Base-by-base conservation (phyloP, 2,797 vertebrate species). In the Euthynnus affinis region DNA sequence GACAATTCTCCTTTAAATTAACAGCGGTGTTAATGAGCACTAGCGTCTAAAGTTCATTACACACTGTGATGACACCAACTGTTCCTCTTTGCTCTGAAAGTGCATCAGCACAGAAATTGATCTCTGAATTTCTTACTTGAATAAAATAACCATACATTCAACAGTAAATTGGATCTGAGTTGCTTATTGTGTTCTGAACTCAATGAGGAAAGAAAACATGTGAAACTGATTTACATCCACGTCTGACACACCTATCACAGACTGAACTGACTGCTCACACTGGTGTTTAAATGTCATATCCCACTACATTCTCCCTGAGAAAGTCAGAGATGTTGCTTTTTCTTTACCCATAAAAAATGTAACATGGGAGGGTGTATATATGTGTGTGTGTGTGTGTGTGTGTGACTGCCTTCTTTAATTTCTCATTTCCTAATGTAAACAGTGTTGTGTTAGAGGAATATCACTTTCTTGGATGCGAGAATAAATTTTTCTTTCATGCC, bases 351-450 rank as follows among this genome's bases (percentile, higher is more conserved):
- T 84, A 82, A 57, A 57, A 70, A 69, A 76, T 42, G 65, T 64
- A 81, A 74, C 57, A 71, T 52, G 27, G 63, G 18, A 22, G 48
- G 55, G n/a, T n/a, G n/a, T n/a, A n/a, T n/a, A n/a, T n/a, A n/a
- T 77, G 83, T 71, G 65, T 73, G 76, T 76, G 70, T 5, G 6
- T 9, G 68, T 66, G 82, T 68, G 70, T 71, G 69, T 76, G 69
- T 74, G 76, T 81, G 86, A 88, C 90, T 87, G 86, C 84, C 78
- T 89, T 83, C 87, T 91, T 92, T 93, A 86, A 88, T 90, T 93
- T 91, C 83, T 89, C 87, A 92, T 87, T 88, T 88, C 83, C 82
- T 87, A 84, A 84, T 89, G 89, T 92, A 91, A 94, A 92, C 88
- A 92, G 68, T 64, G 80, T 78, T 85, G 85, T 82, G 83, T 80